A percentile compares a stretch with the other conserved stretches of the same genome.
Evolutionary conservation across 2,113 vertebrate species (phyloP).

Genomic region (Probosciger aterrimus): DNA sequence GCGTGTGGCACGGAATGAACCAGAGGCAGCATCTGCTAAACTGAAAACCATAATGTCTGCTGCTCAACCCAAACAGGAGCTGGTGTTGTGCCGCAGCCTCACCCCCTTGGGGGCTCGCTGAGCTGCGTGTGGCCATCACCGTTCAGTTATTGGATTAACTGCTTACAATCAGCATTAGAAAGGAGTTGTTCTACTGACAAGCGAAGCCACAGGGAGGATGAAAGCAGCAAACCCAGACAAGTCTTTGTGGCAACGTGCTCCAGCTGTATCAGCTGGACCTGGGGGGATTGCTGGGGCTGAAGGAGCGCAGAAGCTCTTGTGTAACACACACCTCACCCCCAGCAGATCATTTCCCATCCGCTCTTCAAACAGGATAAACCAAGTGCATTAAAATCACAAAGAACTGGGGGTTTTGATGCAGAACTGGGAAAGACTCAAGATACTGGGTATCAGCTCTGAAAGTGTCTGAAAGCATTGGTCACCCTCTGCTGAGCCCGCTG

Average conservation of each 20-base stretch:
- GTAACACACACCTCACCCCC: too few relatives aligned
- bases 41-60: conserved; percentile 70
- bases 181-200: conserved; percentile 43
- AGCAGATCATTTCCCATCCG: fast-evolving
- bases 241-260: neutral
- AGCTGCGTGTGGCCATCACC: conserved; percentile 28
- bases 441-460: too few relatives aligned
- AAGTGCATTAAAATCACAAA: too few relatives aligned
- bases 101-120: conserved; percentile 25
- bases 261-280: neutral
- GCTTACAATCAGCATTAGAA: conserved; percentile 57
- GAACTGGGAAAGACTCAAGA: neutral
- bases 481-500: neutral
- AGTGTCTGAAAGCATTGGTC: fast-evolving
- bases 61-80: conserved; percentile 58
- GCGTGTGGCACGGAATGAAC: conserved; percentile 58
- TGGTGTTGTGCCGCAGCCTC: conserved; percentile 33
- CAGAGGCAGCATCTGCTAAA: conserved; percentile 67
- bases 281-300: neutral
- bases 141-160: conserved; percentile 63
- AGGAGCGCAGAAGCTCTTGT: fast-evolving
- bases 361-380: neutral
- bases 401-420: fast-evolving
- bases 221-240: neutral
- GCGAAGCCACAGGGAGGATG: neutral